A percentile compares a stretch with the other conserved stretches of the same genome.
Conservation (phyloP, 2,113 vertebrate genomes). For the Sitta europaea region DNA sequence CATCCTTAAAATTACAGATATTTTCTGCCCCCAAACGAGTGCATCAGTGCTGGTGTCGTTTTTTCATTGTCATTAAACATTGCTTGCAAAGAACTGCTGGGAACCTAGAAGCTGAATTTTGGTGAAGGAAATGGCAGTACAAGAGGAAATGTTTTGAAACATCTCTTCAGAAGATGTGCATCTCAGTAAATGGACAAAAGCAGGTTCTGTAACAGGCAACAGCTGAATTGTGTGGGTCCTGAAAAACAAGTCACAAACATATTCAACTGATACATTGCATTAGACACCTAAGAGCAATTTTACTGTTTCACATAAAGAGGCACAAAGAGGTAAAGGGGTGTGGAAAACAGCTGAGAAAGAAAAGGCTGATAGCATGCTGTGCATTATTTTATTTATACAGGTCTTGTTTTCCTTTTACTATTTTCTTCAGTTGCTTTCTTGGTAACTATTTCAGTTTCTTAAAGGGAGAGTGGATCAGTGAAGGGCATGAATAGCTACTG, state of each 20-base stretch:
- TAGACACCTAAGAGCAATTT: not conserved
- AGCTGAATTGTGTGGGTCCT: not conserved
- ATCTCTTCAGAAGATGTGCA: not conserved
- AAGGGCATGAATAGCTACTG: not conserved
- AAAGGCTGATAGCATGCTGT: not conserved
- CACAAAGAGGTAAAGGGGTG: not conserved
- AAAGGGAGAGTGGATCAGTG: not conserved
- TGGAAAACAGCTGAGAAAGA: not conserved
- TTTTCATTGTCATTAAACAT: not conserved
- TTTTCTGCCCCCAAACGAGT: not conserved
- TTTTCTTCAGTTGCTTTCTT: conserved; percentile 1
- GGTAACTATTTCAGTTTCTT: not conserved
- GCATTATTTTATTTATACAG: not conserved
- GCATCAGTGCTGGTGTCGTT: not conserved
- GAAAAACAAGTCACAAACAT: not conserved
- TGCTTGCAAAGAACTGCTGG: not conserved
- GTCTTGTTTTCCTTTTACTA: not conserved
- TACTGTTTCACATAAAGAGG: conserved; percentile 1
- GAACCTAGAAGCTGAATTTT: not conserved
- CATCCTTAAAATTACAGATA: not conserved
- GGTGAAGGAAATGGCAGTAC: not conserved
- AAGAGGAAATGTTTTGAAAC: not conserved
- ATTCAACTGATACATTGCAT: not conserved
- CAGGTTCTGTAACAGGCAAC: not conserved
- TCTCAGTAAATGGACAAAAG: not conserved